Base-by-base conservation (phyloP, 2,888 invertebrate species). In the Agonopterix arenella region DNA sequence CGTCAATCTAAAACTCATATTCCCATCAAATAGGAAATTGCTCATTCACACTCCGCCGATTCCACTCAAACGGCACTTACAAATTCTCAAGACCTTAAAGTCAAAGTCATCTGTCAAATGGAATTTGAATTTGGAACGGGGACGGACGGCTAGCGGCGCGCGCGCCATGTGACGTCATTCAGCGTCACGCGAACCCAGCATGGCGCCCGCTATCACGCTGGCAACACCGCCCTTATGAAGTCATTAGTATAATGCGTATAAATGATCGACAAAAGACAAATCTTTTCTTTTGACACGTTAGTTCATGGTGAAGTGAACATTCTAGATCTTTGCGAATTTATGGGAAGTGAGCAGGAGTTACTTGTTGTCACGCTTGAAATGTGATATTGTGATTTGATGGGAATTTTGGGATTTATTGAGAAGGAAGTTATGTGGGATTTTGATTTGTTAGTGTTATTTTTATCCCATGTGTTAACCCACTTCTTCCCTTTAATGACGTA, bases 11-110 rank as follows among this genome's bases (percentile, higher is more conserved):
- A 57, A 58, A 57, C 55, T 45, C 55, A 50, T 53, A 66, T 84
- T 85, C 84, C 81, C 84, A 85, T 77, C 79, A 71, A 61, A 65
- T 62, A 55, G 59, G 65, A 65, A 84, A 86, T 85, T 85, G 86
- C 77, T 77, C 82, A 79, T 85, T 86, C 85, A 86, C 81, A 82
- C 81, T 70, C 70, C 60, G 71, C 46, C 73, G 74, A 58, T 54
- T 68, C 70, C 73, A 68, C 62, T 72, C 66, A 69, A 63, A 69
- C 69, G 66, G 59, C 73, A 73, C 68, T 71, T 66, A 66, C 66
- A 61, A 45, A 51, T 75, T 75, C 75, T 76, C 74, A 70, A 76
- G 76, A 75, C 66, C 66, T 52, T 56, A 70, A 73, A 73, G 73
- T 75, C 75, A 69, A 70, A 73, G 59, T 66, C 76, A 73, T 75